Evolutionary conservation across 1,140 invertebrate species (phyloP).

Genomic region (Heliothis virescens): DNA sequence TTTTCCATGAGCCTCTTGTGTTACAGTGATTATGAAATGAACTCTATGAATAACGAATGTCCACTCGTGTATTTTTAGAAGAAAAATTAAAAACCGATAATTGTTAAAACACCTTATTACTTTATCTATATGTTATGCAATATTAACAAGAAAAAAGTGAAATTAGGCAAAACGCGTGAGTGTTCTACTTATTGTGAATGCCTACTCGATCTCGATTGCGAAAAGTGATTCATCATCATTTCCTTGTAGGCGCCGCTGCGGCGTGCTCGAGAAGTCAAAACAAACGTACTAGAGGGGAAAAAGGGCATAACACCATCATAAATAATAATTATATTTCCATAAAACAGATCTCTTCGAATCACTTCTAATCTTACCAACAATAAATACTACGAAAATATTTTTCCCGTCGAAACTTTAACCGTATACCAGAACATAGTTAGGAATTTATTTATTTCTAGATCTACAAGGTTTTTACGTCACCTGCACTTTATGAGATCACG

Average conservation of each 20-base stretch:
- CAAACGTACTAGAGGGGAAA: conserved; percentile 60
- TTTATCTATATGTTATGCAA: conserved; percentile 48
- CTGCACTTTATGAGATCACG: conserved; percentile 21
- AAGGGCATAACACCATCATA: conserved; percentile 43
- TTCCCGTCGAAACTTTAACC: not conserved
- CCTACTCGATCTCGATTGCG: conserved; percentile 71
- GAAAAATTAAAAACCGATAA: not conserved
- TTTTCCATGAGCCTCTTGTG: not conserved
- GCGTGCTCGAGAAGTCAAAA: conserved; percentile 66
- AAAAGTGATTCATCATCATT: conserved; percentile 73
- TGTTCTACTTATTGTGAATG: conserved; percentile 67
- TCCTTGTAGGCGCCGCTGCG: conserved; percentile 63
- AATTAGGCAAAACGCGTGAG: conserved; percentile 75
- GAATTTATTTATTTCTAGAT: not conserved
- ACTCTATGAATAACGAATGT: not conserved
- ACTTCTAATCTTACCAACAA: not conserved
- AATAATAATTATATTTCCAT: not conserved
- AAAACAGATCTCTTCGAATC: not conserved
- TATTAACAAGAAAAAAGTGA: conserved; percentile 64
- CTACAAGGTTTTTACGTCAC: not conserved
- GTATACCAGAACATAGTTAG: not conserved
- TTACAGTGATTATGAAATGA: not conserved
- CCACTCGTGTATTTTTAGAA: not conserved
- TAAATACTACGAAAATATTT: not conserved
- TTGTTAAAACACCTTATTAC: conserved; percentile 24